Conservation (phyloP, 2,888 invertebrate species). For the Pachymerium ferrugineum region DNA sequence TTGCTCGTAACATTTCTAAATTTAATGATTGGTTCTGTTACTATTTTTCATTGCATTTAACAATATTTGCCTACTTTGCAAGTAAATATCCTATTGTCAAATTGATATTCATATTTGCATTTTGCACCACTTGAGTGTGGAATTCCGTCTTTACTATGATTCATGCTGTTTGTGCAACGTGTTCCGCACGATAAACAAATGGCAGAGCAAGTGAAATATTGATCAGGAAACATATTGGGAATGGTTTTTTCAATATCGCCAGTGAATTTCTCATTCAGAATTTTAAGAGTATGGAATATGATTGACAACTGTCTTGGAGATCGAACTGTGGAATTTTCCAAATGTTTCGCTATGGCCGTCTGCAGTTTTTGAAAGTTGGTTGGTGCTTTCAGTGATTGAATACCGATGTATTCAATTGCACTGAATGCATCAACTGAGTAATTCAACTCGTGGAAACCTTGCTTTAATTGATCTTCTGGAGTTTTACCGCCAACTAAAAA, state of each 20-base stretch:
- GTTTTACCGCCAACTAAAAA: slow-evolving; percentile 37
- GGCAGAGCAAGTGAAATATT: slow-evolving; percentile 69
- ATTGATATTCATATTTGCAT: slow-evolving; percentile 66
- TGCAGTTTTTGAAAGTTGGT: slow-evolving; percentile 60
- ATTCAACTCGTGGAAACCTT: slow-evolving; percentile 58
- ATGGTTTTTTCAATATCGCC: slow-evolving; percentile 59
- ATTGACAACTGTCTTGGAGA: slow-evolving; percentile 62
- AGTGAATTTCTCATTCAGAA: slow-evolving; percentile 68
- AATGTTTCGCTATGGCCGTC: slow-evolving; percentile 56
- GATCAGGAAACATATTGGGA: slow-evolving; percentile 64
- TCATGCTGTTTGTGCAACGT: slow-evolving; percentile 47
- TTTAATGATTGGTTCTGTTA: neutral
- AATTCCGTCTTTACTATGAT: slow-evolving; percentile 45
- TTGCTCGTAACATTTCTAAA: slow-evolving; percentile 55
- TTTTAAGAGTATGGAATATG: slow-evolving; percentile 63
- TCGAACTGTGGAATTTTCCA: slow-evolving; percentile 64
- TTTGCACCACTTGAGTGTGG: slow-evolving; percentile 43
- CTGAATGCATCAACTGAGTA: slow-evolving; percentile 66
- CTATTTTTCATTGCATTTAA: slow-evolving; percentile 47
- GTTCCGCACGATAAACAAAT: slow-evolving; percentile 63
- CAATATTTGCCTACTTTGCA: slow-evolving; percentile 51
- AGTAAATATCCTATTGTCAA: slow-evolving; percentile 54
- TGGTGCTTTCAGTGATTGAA: slow-evolving; percentile 40
- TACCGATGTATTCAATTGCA: slow-evolving; percentile 54
- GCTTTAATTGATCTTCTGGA: slow-evolving; percentile 47